Base-by-base conservation (phyloP, 2,888 invertebrate species). In the Psylliodes chrysocephalus region DNA sequence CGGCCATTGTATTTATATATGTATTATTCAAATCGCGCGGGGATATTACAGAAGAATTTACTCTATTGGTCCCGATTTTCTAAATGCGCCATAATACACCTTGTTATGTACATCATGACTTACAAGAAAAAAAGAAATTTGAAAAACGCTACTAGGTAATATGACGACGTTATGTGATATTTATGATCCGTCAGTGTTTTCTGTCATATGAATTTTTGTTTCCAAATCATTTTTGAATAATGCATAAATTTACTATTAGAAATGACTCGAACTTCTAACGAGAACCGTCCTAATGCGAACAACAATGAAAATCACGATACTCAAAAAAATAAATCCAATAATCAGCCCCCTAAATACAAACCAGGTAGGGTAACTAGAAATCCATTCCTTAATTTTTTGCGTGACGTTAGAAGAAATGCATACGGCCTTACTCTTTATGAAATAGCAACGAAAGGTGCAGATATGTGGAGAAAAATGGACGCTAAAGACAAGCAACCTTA, bases 331-430 rank as follows among this genome's bases (percentile, higher is more conserved):
- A 10, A 7, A 1, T 18, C 44, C 2, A 55, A 52, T 12, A 55
- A 28, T 17, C 18, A 28, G 18, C 44, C 12, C 4, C n/a, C n/a
- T n/a, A 66, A 42, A 22, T 62, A 35, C 38, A 47, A 42, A 42
- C 18, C 22, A 17, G 69, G 69, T 28, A 65, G 18, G 18, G 38
- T 71, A 19, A 71, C 72, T n/a, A 54, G 47, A 7, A 72, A 71
- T 38, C 72, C 72, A 2, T 72, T 71, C 28, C 55, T 72, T 6
- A 72, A 72, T 46, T 72, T 72, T 47, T 33, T 72, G 30, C 52
- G 71, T 19, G 68, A 71, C n/a, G 44, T 71, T 25, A 54, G 72
- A 35, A 54, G 38, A 30, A 68, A 66, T 44, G 17, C 64, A 17
- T 19, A 60, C 15, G 49, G 63, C 8, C 30, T 66, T 35, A 54